Evolutionary conservation across 2,113 vertebrate genomes (phyloP).

Genomic region (Megaceryle maxima): DNA sequence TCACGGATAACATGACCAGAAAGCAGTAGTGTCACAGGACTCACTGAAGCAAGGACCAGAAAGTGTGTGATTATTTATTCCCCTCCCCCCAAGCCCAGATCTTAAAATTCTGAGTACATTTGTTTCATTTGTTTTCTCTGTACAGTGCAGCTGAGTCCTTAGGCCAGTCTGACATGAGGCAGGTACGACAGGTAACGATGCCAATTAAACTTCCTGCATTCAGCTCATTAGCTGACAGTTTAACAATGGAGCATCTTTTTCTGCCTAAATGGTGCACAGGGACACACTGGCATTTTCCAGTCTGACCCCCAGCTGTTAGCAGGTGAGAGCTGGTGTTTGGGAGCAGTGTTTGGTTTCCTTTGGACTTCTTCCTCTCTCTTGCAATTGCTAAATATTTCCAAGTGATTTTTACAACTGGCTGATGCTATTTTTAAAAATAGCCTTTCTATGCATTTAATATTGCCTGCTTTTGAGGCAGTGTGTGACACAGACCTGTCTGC

Average conservation of each 20-base stretch:
- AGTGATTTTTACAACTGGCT: background rate
- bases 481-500: conserved; percentile 17
- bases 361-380: background rate
- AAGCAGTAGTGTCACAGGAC: no score
- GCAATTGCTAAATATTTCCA: background rate
- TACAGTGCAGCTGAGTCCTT: background rate
- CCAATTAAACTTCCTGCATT: background rate
- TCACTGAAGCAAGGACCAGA: background rate
- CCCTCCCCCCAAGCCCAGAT: background rate
- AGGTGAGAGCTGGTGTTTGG: background rate
- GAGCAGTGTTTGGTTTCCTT: background rate
- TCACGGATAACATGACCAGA: background rate
- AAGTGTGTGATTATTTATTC: rapidly evolving
- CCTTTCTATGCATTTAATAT: background rate
- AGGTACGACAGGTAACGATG: background rate
- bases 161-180: background rate
- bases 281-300: background rate
- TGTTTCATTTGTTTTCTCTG: background rate
- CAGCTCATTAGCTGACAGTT: rapidly evolving
- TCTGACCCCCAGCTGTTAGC: background rate
- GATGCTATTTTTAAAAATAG: background rate
- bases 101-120: background rate
- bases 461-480: background rate
- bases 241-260: background rate
- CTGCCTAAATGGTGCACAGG: background rate